Base-by-base conservation (phyloP, 2,888 invertebrate genomes). In the Ornithoptera alexandrae region DNA sequence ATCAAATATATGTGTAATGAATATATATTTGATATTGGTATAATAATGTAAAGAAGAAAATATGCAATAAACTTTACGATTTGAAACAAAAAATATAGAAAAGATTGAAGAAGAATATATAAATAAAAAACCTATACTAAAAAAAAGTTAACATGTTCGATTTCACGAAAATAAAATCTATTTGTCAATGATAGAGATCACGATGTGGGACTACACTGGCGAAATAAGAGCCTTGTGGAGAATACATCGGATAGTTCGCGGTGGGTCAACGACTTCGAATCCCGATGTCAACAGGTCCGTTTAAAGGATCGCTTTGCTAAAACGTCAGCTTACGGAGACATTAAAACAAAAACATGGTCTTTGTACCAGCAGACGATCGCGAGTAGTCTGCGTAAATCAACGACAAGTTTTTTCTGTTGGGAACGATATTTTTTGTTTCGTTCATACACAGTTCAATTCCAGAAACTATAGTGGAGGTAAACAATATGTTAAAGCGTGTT, bases 211-310 rank as follows among this genome's bases (percentile, higher is more conserved):
- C 56, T 53, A 30, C 20, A 61, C 62, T 39, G 24, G 62, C 20
- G 57, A 69, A 69, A 65, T 46, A 62, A 69, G 65, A 69, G 62
- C 61, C 62, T 12, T 62, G 65, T 57, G 65, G 65, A 62, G 61
- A 65, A 64, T 46, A 39, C 58, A 59, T 59, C 62, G 60, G 15
- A 57, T 59, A 69, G 61, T 61, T 24, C 60, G 68, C 46, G 64
- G 7, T n/a, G 22, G 68, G 68, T 69, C 65, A 69, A 69, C 69
- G 69, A 66, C 65, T 36, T 58, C 57, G 20, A 50, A 63, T 65
- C 62, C 36, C 58, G 65, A 69, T 66, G 65, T 69, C 69, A 66
- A 69, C 69, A 42, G 46, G 57, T 62, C 46, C 12, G 60, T 64
- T 64, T 60, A 46, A 59, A 20, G 42, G 39, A 69, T 46, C 62